Conservation (phyloP, 2,797 vertebrate genomes). For the Arctocebus calabarensis region DNA sequence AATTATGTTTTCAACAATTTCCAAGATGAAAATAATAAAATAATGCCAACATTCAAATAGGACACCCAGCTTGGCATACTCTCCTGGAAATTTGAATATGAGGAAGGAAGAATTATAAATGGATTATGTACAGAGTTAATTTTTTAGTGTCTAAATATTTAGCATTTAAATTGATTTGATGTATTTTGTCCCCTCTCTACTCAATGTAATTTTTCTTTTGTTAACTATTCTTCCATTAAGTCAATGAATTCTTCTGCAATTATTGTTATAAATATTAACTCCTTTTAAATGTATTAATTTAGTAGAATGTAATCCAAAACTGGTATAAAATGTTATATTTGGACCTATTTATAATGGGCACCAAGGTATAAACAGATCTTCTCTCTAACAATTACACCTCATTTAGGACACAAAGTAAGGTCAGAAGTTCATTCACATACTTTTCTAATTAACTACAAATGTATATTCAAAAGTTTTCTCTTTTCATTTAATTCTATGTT, state of each 20-base stretch:
- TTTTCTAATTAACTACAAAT: neutral
- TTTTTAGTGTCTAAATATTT: neutral
- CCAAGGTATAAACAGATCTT: neutral
- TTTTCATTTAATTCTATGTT: neutral
- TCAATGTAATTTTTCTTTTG: neutral
- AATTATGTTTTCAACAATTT: slow-evolving; percentile 60
- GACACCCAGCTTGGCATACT: slow-evolving; percentile 45
- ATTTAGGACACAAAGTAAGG: neutral
- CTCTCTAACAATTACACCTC: neutral
- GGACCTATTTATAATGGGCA: neutral
- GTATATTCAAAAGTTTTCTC: neutral
- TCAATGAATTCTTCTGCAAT: neutral
- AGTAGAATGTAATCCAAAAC: neutral
- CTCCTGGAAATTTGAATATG: slow-evolving; percentile 12
- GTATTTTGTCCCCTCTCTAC: neutral
- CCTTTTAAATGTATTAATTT: neutral
- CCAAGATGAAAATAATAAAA: slow-evolving; percentile 64
- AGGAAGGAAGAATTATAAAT: slow-evolving; percentile 61
- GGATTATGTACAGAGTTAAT: neutral
- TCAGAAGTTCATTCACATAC: slow-evolving; percentile 16
- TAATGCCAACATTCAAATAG: slow-evolving; percentile 41
- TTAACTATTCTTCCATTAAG: slow-evolving; percentile 21
- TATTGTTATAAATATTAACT: slow-evolving; percentile 30
- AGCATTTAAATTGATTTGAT: slow-evolving; percentile 1
- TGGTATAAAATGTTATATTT: neutral